Base-by-base conservation (phyloP, 2,113 vertebrate species). In the Paramormyrops kingsleyae region DNA sequence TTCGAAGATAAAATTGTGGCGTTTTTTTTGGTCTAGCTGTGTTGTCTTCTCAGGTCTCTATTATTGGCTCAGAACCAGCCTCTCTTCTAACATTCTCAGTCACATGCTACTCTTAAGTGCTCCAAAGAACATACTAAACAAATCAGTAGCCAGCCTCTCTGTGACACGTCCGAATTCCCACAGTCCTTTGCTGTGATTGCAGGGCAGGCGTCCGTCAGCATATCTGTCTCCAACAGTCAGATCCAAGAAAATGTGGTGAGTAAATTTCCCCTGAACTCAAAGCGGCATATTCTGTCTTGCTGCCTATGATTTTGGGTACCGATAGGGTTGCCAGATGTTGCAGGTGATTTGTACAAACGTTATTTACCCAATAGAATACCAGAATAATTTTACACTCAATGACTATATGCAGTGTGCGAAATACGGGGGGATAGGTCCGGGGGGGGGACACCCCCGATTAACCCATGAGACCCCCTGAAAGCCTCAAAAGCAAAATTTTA, bases 171-270 rank as follows among this genome's bases (percentile, higher is more conserved):
- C 31, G 6, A 49, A 46, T 89, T 83, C 66, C 89, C 3, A 10
- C n/a, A 9, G 6, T 8, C 27, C 56, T 89, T 84, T 89, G 27
- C 1, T 89, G 59, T 90, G 49, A 44, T 94, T 74, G 66, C 90
- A 98, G 97, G 97, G 91, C 97, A 97, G 93, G 97, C 97, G 0
- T 98, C 97, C 4, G 91, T 98, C 91, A 97, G 95, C 91, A 98
- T 98, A 93, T 98, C 97, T 0, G 97, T 98, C 77, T 97, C 97
- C 89, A 98, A 98, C 94, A 98, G 97, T 92, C 96, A 98, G 93
- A 97, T 98, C 88, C 96, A 97, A 88, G 97, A 98, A 93, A 97
- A 98, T 15, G 97, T 98, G 96, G 97, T 98, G 92, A 93, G 97
- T 90, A 19, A 21, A 42, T 52, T 46, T 49, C 44, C 27, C 62